These are phyloP conservation scores for Tinea pellionella DNA, from an alignment of 2,888 invertebrate genomes.

Conservation along the genomic window DNA sequence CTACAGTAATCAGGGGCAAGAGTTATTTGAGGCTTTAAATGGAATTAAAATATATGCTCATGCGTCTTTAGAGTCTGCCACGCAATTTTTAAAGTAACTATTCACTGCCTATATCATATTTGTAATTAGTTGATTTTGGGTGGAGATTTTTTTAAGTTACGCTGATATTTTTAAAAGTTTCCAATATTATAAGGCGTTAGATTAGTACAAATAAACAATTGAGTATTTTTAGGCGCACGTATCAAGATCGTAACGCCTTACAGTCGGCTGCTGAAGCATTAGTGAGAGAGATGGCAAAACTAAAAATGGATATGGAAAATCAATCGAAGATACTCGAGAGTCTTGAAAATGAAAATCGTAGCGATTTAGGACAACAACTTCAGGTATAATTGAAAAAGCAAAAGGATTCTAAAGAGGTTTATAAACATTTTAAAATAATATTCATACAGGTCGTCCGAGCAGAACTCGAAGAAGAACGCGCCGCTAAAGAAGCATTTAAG, in stretches of 20 bases:
- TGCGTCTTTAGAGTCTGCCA: conserved; percentile 35
- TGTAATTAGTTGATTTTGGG: no score
- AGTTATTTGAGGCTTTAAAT: conserved; percentile 44
- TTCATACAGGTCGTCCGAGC: no score
- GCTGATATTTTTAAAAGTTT: no score
- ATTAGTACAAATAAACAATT: not conserved
- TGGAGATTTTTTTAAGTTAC: no score
- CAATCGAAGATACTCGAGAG: conserved; percentile 18
- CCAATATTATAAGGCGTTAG: no score
- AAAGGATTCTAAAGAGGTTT: no score
- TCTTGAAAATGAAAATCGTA: not conserved
- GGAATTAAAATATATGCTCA: conserved; percentile 41
- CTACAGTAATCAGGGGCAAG: conserved; percentile 46
- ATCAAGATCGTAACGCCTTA: conserved; percentile 41
- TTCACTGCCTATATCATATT: no score
- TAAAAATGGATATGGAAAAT: conserved; percentile 41
- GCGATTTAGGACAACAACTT: not conserved
- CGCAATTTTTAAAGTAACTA: conserved; percentile 43
- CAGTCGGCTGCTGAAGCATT: conserved; percentile 46
- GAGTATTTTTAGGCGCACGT: conserved; percentile 37
- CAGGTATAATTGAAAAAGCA: not conserved
- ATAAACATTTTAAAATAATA: no score
- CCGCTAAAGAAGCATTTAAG: conserved; percentile 31
- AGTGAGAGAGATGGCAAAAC: conserved; percentile 45
- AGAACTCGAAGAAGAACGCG: conserved; percentile 36